These are phyloP conservation scores for Catocala sponsa DNA, from an alignment of 2,888 invertebrate genomes.

Conservation along the genomic window DNA sequence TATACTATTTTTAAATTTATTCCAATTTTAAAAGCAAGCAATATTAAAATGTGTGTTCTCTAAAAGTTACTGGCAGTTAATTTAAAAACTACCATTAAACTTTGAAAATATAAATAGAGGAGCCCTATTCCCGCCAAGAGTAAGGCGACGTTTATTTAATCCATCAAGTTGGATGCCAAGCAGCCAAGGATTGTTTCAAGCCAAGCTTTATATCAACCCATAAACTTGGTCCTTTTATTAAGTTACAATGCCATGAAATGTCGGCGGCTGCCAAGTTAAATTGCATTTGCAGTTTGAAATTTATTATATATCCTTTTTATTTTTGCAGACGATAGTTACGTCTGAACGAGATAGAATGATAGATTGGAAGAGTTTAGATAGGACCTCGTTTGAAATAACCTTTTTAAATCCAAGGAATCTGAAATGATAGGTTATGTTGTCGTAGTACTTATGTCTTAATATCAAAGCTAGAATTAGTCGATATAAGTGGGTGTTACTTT, in stretches of 20 bases:
- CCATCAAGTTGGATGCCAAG: constrained; percentile 40
- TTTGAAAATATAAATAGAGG: constrained; percentile 3
- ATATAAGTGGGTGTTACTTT: no score
- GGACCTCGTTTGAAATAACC: neutral
- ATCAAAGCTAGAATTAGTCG: no score
- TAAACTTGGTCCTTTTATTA: constrained; percentile 46
- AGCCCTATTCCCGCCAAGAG: constrained; percentile 22
- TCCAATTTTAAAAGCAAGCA: neutral
- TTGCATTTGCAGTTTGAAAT: constrained; percentile 42
- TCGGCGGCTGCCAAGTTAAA: constrained; percentile 47
- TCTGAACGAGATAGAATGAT: constrained; percentile 37
- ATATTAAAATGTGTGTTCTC: neutral
- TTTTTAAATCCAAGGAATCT: no score
- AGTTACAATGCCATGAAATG: constrained; percentile 36
- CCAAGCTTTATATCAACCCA: constrained; percentile 29
- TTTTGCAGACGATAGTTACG: constrained; percentile 18
- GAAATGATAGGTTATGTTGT: no score
- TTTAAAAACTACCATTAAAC: constrained; percentile 7
- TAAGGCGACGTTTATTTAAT: constrained; percentile 24
- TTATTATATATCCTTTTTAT: constrained; percentile 30
- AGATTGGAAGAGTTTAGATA: constrained; percentile 15
- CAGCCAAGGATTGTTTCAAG: constrained; percentile 6
- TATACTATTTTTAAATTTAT: no score
- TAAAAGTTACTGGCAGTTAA: neutral
- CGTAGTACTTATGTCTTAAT: no score